These are phyloP conservation scores for Phalangium opilio DNA, from an alignment of 2,888 invertebrate genomes.

Conservation along the genomic window DNA sequence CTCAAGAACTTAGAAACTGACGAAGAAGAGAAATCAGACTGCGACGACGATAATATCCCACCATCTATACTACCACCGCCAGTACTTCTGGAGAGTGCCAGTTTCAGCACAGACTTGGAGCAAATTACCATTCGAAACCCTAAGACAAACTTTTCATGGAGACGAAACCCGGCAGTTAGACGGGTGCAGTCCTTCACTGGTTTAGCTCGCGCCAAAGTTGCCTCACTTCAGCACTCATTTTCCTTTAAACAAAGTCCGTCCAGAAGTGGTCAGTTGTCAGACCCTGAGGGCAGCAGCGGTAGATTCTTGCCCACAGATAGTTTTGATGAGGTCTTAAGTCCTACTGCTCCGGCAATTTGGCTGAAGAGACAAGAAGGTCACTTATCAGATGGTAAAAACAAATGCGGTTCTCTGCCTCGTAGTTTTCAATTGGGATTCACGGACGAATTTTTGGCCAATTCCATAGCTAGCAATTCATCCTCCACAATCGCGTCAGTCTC, in stretches of 20 bases:
- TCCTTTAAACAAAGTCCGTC: slow-evolving; percentile 15
- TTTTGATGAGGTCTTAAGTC: slow-evolving; percentile 31
- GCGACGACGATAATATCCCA: not conserved
- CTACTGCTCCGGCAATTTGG: slow-evolving; percentile 53
- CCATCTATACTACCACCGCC: not conserved
- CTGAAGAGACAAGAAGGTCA: slow-evolving; percentile 52
- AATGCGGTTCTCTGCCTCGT: slow-evolving; percentile 59
- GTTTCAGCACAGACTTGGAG: no score
- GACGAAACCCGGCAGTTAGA: slow-evolving; percentile 17
- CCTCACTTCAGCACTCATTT: slow-evolving; percentile 17
- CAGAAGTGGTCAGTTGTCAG: slow-evolving; percentile 3
- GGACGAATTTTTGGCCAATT: no score
- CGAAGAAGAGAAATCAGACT: not conserved
- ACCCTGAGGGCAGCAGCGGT: slow-evolving; percentile 5
- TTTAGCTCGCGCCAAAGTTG: slow-evolving; percentile 18
- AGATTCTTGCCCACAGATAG: slow-evolving; percentile 7
- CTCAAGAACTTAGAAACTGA: not conserved
- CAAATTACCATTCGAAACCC: no score
- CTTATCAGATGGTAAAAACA: slow-evolving; percentile 47
- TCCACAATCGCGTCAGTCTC: slow-evolving; percentile 32
- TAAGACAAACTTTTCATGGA: slow-evolving; percentile 6
- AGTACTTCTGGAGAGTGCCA: not conserved
- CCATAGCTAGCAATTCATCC: slow-evolving; percentile 22
- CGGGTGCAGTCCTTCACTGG: slow-evolving; percentile 24
- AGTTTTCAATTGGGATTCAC: slow-evolving; percentile 47